phyloP scores from a whole-genome alignment of 2,797 vertebrate species.

The Florisuga fusca region DNA sequence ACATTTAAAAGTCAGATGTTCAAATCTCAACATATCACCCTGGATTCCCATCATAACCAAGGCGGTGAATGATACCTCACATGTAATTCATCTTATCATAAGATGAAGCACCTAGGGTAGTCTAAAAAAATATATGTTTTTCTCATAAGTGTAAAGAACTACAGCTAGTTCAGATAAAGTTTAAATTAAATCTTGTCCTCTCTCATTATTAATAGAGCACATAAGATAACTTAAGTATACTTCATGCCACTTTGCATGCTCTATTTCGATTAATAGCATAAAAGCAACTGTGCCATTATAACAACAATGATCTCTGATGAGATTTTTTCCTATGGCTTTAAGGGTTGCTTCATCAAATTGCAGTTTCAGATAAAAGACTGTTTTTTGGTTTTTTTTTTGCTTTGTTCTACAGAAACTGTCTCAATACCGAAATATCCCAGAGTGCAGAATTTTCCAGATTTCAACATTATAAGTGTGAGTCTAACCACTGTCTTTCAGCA shows the following conservation, averaged over 20 bases:
- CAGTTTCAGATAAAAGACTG: background rate
- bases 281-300: background rate
- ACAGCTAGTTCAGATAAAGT: too few species aligned
- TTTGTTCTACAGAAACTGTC: background rate
- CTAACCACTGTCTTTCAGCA: background rate
- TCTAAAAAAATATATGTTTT: background rate
- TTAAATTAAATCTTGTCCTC: background rate
- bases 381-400: too few species aligned
- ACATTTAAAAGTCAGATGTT: background rate
- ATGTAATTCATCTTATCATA: background rate
- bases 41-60: background rate
- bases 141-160: background rate
- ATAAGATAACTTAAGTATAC: background rate
- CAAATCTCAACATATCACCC: background rate
- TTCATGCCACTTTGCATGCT: background rate
- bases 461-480: background rate
- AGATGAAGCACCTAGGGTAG: background rate
- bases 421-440: background rate
- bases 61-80: background rate
- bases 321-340: background rate
- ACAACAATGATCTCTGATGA: background rate
- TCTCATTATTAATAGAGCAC: background rate
- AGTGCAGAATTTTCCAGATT: background rate
- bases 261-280: background rate
- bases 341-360: background rate